Evolutionary conservation across 2,113 vertebrate species (phyloP).

Genomic region (Pterocles burchelli): DNA sequence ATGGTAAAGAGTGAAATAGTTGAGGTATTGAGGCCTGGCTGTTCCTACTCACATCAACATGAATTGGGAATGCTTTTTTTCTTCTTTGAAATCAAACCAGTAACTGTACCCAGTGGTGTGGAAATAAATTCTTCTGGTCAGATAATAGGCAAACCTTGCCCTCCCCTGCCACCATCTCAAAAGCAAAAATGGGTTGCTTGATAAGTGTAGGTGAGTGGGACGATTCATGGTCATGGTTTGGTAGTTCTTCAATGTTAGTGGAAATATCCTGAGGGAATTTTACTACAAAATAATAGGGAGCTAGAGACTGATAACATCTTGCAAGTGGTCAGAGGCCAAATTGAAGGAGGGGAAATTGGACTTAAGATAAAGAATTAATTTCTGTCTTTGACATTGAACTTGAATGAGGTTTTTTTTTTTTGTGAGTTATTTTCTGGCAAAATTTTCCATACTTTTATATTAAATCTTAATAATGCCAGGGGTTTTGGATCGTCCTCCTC

Average conservation of each 20-base stretch:
- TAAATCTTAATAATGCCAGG: background rate
- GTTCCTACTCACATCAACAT: background rate
- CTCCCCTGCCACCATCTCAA: background rate
- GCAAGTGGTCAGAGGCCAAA: background rate
- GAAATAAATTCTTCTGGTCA: background rate
- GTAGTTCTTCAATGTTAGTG: background rate
- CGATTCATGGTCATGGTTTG: background rate
- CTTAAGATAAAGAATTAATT: background rate
- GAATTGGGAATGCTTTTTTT: background rate
- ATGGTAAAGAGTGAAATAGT: background rate
- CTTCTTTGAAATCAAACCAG: background rate
- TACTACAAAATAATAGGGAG: background rate
- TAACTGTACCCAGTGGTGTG: background rate
- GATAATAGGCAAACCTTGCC: background rate
- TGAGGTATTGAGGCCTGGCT: background rate
- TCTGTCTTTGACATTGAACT: background rate
- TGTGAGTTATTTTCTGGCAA: background rate
- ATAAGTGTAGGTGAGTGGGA: background rate
- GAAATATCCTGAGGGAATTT: background rate
- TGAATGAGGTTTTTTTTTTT: background rate
- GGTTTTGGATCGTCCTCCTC: background rate
- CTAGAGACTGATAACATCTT: background rate
- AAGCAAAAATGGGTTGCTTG: background rate
- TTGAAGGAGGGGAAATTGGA: background rate
- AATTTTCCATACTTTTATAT: too few species aligned